Percentiles rank a stretch among this genome's conserved stretches.
Evolutionary conservation across 2,113 vertebrate species (phyloP).

Genomic region (Pantherophis guttatus): DNA sequence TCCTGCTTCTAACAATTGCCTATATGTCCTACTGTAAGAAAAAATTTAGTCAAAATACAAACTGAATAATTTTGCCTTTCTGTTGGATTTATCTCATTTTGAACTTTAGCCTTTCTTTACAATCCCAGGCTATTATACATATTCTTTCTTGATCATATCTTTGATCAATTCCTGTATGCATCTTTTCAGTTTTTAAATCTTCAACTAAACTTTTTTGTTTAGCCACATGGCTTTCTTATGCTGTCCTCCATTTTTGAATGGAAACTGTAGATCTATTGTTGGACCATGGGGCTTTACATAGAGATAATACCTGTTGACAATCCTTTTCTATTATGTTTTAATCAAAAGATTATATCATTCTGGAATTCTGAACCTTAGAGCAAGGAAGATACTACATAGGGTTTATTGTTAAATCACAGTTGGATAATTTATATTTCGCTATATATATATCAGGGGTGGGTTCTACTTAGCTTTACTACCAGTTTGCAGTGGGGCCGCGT

Average conservation of each 20-base stretch:
- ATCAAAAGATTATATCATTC: slow-evolving; percentile 2
- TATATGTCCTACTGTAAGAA: neutral
- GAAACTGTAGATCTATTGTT: neutral
- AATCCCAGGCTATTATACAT: neutral
- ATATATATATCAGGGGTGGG: too few species aligned
- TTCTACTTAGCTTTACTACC: too few species aligned
- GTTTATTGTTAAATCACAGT: neutral
- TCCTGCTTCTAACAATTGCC: neutral
- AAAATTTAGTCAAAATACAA: neutral
- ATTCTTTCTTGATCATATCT: neutral
- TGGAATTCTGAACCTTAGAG: slow-evolving; percentile 7
- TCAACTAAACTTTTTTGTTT: neutral
- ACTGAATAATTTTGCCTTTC: neutral
- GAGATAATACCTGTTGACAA: neutral
- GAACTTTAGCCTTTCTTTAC: neutral
- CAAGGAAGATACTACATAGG: neutral
- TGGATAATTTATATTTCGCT: too few species aligned
- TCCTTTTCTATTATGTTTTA: neutral
- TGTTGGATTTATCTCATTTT: neutral
- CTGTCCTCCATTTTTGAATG: neutral
- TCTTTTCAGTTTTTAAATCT: neutral
- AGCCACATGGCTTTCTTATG: neutral
- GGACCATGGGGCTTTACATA: slow-evolving; percentile 15
- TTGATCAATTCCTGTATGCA: neutral
- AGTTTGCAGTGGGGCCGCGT: too few species aligned